Evolutionary conservation across 2,888 invertebrate species (phyloP), one percentile per base, ranked within the genome.

Genomic region (Amiota minor): DNA sequence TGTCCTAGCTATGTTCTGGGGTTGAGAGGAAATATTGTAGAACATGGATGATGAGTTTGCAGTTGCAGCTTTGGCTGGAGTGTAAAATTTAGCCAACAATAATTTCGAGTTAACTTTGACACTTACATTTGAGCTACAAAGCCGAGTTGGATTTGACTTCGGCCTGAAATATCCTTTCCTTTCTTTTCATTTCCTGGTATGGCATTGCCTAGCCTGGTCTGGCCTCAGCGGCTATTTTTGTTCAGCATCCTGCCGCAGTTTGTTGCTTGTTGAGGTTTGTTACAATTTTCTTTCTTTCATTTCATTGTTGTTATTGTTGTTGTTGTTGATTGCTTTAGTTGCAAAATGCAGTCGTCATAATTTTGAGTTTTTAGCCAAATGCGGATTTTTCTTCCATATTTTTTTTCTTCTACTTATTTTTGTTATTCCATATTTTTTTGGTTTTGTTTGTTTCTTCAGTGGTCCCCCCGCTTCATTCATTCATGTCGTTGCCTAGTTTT

Each of bases 51-150:
- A 35, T 8, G 35, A 35, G 35, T 35, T 23, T 35, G 35, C n/a
- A 35, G 35, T 35, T 35, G 35, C 35, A 35, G n/a, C 11, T 59
- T 11, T 11, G 10, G 8, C n/a, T 68, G 23, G 20, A n/a, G 67
- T 20, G 20, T 50, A 83, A 85, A 85, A 84, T 83, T 83, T 83
- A 85, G 85, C 83, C 83, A 83, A 83, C 86, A 85, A 85, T 85
- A 85, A 85, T 85, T 85, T 85, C 86, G 83, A 86, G 85, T 85
- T 85, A 86, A 85, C 84, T 85, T 86, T 85, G 86, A 86, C 85
- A 85, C 86, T 85, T 85, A 82, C 81, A 84, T 83, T 35, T 76
- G 76, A 77, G 78, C 83, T 75, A 77, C 79, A 73, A 65, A 77
- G 78, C 76, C 20, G 62, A 67, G 65, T 47, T 35, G 35, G 35